Evolutionary conservation across 2,113 vertebrate species (phyloP), one percentile per base, ranked within the genome.

Genomic region (Lophura nycthemera): DNA sequence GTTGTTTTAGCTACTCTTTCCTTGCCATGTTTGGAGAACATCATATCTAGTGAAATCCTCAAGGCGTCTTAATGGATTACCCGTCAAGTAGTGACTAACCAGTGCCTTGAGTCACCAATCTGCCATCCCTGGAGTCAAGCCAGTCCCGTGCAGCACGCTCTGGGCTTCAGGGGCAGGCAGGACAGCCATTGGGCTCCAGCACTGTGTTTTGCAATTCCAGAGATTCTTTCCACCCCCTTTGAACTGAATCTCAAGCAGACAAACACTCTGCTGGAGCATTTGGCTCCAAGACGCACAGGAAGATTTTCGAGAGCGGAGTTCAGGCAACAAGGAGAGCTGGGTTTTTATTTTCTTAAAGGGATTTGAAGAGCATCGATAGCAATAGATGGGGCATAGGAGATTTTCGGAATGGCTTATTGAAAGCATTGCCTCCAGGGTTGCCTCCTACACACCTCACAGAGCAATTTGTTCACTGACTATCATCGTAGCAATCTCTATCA

Each of bases 21-120:
- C 78, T 94, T 94, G 92, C 94, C 95, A 91, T 96, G 90, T 96
- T 97, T 96, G 96, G 94, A 95, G 94, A 96, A 94, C 70, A 82
- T 88, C 94, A 38, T 91, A 92, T 91, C 66, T 86, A 42, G 76
- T 48, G 78, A 25, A 47, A 4, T 83, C 73, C 67, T 92, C 61
- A 80, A 72, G 86, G 80, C 22, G 3, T 92, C 64, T 83, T 30
- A 14, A 50, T 91, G 78, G 82, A 83, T 87, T 92, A 70, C 27
- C 84, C 19, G 29, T 71, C 84, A 79, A 86, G 82, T 10, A 45
- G 65, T 77, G 94, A 93, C 79, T 69, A 87, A 91, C 65, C 80
- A 82, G 18, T 0, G 2, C 36, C 92, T 88, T 85, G 84, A 85
- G 92, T 77, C 95, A 92, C 92, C 57, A 13, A 40, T 73, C 76